phyloP scores from a whole-genome alignment of 2,888 invertebrate species.

The Escarpia spicata region DNA sequence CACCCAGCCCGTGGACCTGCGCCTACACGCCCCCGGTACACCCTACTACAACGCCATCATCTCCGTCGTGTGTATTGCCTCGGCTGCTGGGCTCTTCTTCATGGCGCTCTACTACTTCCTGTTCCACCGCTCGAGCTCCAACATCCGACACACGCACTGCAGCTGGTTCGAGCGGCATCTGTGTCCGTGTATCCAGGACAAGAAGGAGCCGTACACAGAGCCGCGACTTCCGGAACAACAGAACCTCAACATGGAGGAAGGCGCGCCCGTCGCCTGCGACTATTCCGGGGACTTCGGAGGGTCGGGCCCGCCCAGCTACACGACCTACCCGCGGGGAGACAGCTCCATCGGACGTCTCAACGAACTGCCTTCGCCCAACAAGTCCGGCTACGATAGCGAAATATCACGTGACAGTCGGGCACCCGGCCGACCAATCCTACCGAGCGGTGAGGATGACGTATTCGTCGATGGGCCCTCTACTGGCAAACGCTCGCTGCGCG shows the following conservation, averaged over 20 bases:
- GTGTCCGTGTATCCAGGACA: background rate
- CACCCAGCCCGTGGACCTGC: background rate
- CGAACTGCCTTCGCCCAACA: background rate
- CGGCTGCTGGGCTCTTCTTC: slow-evolving; percentile 33
- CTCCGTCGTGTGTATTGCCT: slow-evolving; percentile 28
- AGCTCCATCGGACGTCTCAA: background rate
- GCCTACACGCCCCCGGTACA: slow-evolving; percentile 23
- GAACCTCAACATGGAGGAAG: background rate
- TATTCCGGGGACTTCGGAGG: background rate
- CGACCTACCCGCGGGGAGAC: background rate
- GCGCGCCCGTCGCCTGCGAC: background rate
- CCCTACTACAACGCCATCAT: slow-evolving; percentile 31
- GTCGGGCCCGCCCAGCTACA: slow-evolving; percentile 4
- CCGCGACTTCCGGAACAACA: background rate
- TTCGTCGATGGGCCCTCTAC: background rate
- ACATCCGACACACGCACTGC: slow-evolving; percentile 34
- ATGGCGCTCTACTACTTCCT: slow-evolving; percentile 37
- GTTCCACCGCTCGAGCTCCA: slow-evolving; percentile 31
- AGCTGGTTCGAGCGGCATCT: slow-evolving; percentile 28
- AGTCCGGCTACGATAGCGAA: slow-evolving; percentile 4
- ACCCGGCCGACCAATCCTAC: background rate
- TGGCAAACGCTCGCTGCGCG: background rate
- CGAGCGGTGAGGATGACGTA: background rate
- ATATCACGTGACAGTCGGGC: background rate
- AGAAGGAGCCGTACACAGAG: background rate